These are phyloP conservation scores for Trichopria drosophilae DNA, from an alignment of 2,888 invertebrate species.

Conservation along the genomic window DNA sequence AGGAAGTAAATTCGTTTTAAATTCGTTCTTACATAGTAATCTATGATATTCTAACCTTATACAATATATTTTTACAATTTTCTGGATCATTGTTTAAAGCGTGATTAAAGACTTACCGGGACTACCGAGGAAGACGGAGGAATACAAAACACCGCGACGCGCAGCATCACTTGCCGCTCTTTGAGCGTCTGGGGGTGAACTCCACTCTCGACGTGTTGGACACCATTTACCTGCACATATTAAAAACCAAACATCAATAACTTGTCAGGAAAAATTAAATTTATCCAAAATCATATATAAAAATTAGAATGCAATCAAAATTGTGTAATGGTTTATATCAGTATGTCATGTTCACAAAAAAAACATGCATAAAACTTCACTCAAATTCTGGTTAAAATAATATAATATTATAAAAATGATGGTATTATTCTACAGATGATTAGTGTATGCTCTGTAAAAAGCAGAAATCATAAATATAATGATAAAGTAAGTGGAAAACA, in stretches of 20 bases:
- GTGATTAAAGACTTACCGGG: slow-evolving; percentile 68
- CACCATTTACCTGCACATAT: slow-evolving; percentile 81
- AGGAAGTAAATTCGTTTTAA: too few species aligned
- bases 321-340: background rate
- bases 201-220: slow-evolving; percentile 82
- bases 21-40: background rate
- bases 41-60: background rate
- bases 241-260: slow-evolving; percentile 9
- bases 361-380: background rate
- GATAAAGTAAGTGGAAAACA: too few species aligned
- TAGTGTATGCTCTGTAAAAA: too few species aligned
- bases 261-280: background rate
- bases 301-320: background rate
- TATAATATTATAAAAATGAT: background rate
- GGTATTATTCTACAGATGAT: too few species aligned
- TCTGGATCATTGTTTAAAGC: slow-evolving; percentile 40
- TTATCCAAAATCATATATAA: too few species aligned
- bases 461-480: too few species aligned
- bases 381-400: background rate
- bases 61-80: background rate
- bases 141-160: slow-evolving; percentile 84
- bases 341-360: background rate
- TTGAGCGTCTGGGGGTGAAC: slow-evolving; percentile 78
- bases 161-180: slow-evolving; percentile 71
- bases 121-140: slow-evolving; percentile 91